phyloP scores from a whole-genome alignment of 2,888 invertebrate genomes.

The Bombylius discolor region DNA sequence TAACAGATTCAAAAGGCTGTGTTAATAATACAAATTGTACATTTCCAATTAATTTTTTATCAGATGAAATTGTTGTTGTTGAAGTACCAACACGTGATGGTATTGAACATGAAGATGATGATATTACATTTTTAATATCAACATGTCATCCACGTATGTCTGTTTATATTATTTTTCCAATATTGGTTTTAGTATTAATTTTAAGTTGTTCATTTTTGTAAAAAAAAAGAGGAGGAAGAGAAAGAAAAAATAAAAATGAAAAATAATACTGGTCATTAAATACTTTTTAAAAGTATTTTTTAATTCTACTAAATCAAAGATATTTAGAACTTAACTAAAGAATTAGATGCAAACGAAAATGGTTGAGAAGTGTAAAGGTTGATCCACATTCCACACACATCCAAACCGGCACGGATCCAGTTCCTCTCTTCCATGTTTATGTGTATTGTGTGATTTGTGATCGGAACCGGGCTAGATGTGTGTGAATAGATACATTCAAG shows the following conservation, averaged over 20 bases:
- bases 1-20: constrained; percentile 48
- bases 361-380: no score
- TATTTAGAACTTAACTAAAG: no score
- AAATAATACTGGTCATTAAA: neutral
- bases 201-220: constrained; percentile 71
- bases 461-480: no score
- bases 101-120: constrained; percentile 60
- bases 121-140: constrained; percentile 57
- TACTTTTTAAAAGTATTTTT: no score
- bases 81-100: constrained; percentile 74
- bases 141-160: constrained; percentile 68
- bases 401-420: no score
- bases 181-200: constrained; percentile 60
- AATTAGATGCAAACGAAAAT: no score
- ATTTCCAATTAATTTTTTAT: constrained; percentile 57
- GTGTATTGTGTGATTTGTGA: no score
- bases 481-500: no score
- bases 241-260: neutral
- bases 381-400: no score
- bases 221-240: neutral
- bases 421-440: no score
- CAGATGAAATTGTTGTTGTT: constrained; percentile 67
- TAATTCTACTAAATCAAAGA: no score
- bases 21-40: constrained; percentile 64
- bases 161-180: constrained; percentile 68